These are phyloP conservation scores for Clivina fossor DNA, from an alignment of 2,888 invertebrate genomes.

Conservation along the genomic window DNA sequence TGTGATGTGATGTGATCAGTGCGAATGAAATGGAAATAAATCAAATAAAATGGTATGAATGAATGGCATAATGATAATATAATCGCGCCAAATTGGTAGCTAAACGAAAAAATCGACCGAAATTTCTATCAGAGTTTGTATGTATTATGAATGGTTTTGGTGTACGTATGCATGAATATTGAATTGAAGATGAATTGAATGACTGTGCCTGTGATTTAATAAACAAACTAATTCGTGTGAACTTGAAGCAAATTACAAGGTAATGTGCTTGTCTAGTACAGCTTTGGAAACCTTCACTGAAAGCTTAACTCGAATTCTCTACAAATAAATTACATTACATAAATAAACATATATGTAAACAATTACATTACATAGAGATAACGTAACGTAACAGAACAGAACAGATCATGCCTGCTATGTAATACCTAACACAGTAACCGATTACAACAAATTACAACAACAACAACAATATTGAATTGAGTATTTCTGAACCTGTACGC, in stretches of 20 bases:
- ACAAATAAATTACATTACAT: slow-evolving; percentile 16
- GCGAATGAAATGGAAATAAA: background rate
- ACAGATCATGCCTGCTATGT: slow-evolving; percentile 12
- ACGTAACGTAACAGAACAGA: too few species aligned
- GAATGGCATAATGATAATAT: background rate
- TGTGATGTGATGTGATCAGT: slow-evolving; percentile 7
- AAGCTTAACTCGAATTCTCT: slow-evolving; percentile 24
- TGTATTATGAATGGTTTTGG: background rate
- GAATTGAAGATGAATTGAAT: background rate
- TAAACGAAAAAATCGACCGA: slow-evolving; percentile 1
- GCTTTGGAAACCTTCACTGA: slow-evolving; percentile 25
- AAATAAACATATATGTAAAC: slow-evolving; percentile 6
- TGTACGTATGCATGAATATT: slow-evolving; percentile 1
- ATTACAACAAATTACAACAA: too few species aligned
- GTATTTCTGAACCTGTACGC: slow-evolving; percentile 23
- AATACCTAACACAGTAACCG: slow-evolving; percentile 7
- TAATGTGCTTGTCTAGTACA: slow-evolving; percentile 30
- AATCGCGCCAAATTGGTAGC: background rate
- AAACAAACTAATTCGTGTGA: slow-evolving; percentile 11
- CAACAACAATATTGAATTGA: too few species aligned
- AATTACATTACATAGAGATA: too few species aligned
- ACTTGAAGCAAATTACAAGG: slow-evolving; percentile 18
- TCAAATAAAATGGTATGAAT: slow-evolving; percentile 6
- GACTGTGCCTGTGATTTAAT: slow-evolving; percentile 9
- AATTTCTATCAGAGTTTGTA: background rate